Percentiles rank a stretch among this genome's conserved stretches.
Conservation (phyloP, 2,888 invertebrate species). For the Cheilosia vulpina region DNA sequence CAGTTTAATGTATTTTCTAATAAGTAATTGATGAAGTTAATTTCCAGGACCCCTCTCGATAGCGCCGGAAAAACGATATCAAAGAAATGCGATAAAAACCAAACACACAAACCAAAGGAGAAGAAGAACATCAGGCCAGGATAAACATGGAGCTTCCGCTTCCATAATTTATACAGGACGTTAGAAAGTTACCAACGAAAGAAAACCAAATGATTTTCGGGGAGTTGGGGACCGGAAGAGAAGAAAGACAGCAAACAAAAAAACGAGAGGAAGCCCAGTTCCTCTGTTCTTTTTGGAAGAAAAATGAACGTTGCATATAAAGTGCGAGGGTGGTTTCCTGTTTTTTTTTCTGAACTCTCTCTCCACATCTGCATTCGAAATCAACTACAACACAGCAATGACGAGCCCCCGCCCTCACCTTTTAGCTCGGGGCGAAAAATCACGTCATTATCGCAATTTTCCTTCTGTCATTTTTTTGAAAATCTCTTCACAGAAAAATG, state of each 20-base stretch:
- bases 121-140: slow-evolving; percentile 36
- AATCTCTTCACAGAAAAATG: slow-evolving; percentile 25
- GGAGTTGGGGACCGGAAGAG: slow-evolving; percentile 48
- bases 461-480: slow-evolving; percentile 69
- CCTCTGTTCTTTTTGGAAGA: slow-evolving; percentile 49
- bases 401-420: not conserved
- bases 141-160: slow-evolving; percentile 74
- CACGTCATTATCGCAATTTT: slow-evolving; percentile 75
- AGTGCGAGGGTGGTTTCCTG: slow-evolving; percentile 71
- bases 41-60: slow-evolving; percentile 69
- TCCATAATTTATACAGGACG: slow-evolving; percentile 73
- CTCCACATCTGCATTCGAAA: slow-evolving; percentile 67
- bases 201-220: slow-evolving; percentile 40
- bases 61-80: slow-evolving; percentile 61
- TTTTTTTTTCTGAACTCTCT: slow-evolving; percentile 34
- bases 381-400: slow-evolving; percentile 32
- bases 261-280: slow-evolving; percentile 8
- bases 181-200: slow-evolving; percentile 62
- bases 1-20: slow-evolving; percentile 72
- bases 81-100: slow-evolving; percentile 58
- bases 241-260: slow-evolving; percentile 34
- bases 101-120: slow-evolving; percentile 18
- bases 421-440: slow-evolving; percentile 64
- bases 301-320: slow-evolving; percentile 71
- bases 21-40: slow-evolving; percentile 76